phyloP scores from a whole-genome alignment of 1,140 invertebrate genomes.

The Diachasmimorpha longicaudata region DNA sequence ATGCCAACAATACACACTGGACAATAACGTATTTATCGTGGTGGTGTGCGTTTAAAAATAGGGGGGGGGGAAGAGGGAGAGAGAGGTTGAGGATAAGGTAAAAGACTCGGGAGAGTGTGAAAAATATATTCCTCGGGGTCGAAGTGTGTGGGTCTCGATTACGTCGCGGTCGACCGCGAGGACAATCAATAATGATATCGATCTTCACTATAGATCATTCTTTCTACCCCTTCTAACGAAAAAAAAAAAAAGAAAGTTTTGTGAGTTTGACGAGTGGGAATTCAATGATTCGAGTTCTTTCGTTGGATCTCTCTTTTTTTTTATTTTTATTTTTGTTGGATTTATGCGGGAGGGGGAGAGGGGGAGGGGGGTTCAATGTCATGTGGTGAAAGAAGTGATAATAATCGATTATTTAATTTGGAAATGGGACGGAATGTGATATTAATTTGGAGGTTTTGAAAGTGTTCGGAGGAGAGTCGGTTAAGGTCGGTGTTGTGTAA shows the following conservation, averaged over 20 bases:
- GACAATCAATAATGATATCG: constrained; percentile 16
- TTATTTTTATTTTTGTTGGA: too few relatives aligned
- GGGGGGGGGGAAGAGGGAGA: background rate
- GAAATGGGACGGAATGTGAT: too few relatives aligned
- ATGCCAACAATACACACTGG: constrained; percentile 10
- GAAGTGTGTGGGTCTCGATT: constrained; percentile 7
- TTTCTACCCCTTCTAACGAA: constrained; percentile 2
- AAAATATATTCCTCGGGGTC: background rate
- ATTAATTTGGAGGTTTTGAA: too few relatives aligned
- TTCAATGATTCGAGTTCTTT: too few relatives aligned
- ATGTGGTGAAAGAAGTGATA: too few relatives aligned
- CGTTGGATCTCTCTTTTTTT: too few relatives aligned
- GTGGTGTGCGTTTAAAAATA: background rate
- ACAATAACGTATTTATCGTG: constrained; percentile 14
- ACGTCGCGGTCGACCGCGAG: background rate
- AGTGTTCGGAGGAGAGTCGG: too few relatives aligned
- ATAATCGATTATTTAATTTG: too few relatives aligned
- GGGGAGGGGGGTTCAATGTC: too few relatives aligned
- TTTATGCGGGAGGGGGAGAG: too few relatives aligned
- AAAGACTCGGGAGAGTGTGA: background rate
- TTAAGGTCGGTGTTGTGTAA: too few relatives aligned
- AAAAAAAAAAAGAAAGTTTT: constrained; percentile 3
- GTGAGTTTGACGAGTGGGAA: too few relatives aligned
- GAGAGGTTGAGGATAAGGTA: background rate
- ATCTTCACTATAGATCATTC: constrained; percentile 9